Evolutionary conservation across 1,140 invertebrate genomes (phyloP).

Genomic region (Chymomyza costata): DNA sequence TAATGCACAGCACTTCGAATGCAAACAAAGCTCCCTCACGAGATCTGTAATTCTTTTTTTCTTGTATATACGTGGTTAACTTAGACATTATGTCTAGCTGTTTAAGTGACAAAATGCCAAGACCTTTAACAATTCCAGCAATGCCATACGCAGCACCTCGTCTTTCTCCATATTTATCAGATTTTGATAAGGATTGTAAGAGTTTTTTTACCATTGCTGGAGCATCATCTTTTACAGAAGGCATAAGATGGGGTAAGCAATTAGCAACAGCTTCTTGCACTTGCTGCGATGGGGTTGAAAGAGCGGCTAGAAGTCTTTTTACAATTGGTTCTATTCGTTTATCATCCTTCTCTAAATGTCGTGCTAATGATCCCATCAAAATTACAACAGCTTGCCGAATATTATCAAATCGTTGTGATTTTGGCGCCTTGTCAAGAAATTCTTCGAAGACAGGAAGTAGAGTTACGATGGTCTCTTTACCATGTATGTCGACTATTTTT

Average conservation of each 20-base stretch:
- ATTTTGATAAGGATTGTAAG: conserved; percentile 91
- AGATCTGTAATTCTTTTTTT: conserved; percentile 96
- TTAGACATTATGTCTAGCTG: conserved; percentile 97
- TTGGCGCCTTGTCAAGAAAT: conserved; percentile 92
- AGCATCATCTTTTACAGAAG: conserved; percentile 92
- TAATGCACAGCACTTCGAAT: conserved; percentile 97
- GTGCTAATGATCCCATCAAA: conserved; percentile 95
- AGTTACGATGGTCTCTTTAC: conserved; percentile 85
- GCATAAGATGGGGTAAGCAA: conserved; percentile 94
- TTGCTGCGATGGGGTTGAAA: conserved; percentile 97
- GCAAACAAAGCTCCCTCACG: conserved; percentile 97
- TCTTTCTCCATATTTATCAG: conserved; percentile 95
- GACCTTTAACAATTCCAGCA: conserved; percentile 93
- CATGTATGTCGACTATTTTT: conserved; percentile 92
- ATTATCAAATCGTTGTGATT: conserved; percentile 92
- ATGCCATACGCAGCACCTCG: conserved; percentile 91
- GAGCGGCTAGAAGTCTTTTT: conserved; percentile 89
- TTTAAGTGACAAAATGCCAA: conserved; percentile 96
- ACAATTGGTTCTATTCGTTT: conserved; percentile 94
- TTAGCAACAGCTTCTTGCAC: conserved; percentile 99
- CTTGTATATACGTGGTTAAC: conserved; percentile 94
- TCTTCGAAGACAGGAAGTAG: conserved; percentile 92
- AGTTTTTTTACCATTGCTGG: conserved; percentile 91
- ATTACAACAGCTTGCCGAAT: conserved; percentile 97
- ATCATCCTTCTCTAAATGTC: conserved; percentile 95